Evolutionary conservation across 1,140 invertebrate species (phyloP), one percentile per base, ranked within the genome.

Genomic region (Diachasma alloeum): DNA sequence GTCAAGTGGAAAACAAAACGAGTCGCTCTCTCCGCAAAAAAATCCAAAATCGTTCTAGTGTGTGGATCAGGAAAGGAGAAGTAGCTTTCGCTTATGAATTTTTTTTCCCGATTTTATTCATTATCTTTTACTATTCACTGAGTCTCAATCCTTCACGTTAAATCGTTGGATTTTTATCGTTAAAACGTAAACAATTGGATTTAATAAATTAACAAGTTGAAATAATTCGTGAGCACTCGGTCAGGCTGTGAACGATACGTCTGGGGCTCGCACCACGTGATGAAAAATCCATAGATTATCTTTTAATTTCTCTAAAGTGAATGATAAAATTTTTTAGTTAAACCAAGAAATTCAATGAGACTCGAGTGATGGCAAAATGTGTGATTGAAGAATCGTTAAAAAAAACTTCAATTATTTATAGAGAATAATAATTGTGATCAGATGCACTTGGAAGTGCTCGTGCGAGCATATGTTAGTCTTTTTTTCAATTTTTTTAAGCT

Each of bases 181-280:
- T 26, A n/a, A 31, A 36, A 31, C 31, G 31, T 6, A 6, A 3
- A 31, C 31, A 31, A 31, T 31, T 31, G 31, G 24, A 66, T 31
- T n/a, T 10, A 36, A 1, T 11, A 15, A 36, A 31, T 66, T 15
- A 66, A 31, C 8, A 36, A 72, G 48, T 24, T 11, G 67, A 59
- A 75, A 37, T 72, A 72, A 73, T 73, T 79, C 69, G 78, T 82
- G 86, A 85, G 81, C 81, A 85, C 86, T 86, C 88, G 80, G 87
- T 87, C 86, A 89, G 89, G 89, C 89, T 90, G 89, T 90, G 89
- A 90, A 90, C 84, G 88, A 88, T 89, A 88, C 84, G 86, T 88
- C 86, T 83, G 88, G 79, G 86, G 81, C 82, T 89, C 86, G 85
- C 76, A 73, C 15, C 5, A 17, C 9, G 15, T 68, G 31, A 17